Evolutionary conservation across 2,888 invertebrate species (phyloP).

Genomic region (Harpalus rufipes): DNA sequence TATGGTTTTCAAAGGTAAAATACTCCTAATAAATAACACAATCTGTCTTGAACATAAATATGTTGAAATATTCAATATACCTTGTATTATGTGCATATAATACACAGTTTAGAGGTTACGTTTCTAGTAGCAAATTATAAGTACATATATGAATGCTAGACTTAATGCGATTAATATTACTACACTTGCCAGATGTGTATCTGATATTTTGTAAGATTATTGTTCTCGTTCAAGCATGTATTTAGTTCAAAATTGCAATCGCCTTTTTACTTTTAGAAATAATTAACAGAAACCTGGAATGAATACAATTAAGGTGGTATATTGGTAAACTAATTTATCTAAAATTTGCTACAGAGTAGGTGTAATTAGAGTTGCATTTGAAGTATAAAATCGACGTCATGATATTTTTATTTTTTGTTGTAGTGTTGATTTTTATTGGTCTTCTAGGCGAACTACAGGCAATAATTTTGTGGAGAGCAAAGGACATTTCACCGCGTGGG

Average conservation of each 20-base stretch:
- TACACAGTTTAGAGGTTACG: background rate
- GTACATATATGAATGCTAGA: background rate
- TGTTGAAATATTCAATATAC: background rate
- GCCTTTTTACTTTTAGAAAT: too few species aligned
- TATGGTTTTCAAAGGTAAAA: too few species aligned
- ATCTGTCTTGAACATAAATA: background rate
- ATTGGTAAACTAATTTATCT: too few species aligned
- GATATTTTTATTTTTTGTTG: conserved; percentile 2
- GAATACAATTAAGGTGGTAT: too few species aligned
- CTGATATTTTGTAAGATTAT: background rate
- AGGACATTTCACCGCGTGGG: conserved; percentile 6
- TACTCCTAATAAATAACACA: background rate
- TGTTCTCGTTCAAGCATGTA: background rate
- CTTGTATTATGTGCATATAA: background rate
- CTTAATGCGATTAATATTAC: background rate
- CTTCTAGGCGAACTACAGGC: background rate
- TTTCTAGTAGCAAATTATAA: background rate
- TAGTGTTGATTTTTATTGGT: conserved; percentile 2
- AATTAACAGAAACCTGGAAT: too few species aligned
- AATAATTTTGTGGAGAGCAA: background rate
- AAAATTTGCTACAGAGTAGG: background rate
- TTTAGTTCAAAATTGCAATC: too few species aligned
- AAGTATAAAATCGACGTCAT: background rate
- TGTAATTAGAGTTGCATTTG: background rate
- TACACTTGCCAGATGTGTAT: background rate